Conservation (phyloP, 2,888 invertebrate genomes). For the Sminthurides aquaticus region DNA sequence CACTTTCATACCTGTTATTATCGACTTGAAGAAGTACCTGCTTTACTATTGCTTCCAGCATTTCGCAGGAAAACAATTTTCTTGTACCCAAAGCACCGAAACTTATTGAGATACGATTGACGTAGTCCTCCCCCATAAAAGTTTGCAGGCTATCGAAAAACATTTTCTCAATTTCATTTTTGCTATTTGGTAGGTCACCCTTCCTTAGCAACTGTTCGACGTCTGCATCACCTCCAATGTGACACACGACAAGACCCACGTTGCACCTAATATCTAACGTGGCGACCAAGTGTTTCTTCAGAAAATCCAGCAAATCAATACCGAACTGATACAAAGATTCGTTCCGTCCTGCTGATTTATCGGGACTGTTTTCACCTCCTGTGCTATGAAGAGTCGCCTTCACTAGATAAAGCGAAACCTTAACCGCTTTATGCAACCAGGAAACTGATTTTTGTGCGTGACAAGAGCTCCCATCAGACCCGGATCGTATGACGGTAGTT, state of each 20-base stretch:
- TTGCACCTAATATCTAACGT: constrained; percentile 35
- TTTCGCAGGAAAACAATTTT: constrained; percentile 9
- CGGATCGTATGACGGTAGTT: constrained; percentile 2
- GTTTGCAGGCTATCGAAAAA: constrained; percentile 11
- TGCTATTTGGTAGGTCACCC: background rate
- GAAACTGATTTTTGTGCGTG: constrained; percentile 11
- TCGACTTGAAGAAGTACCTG: background rate
- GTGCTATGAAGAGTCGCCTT: background rate
- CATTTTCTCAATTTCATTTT: constrained; percentile 1
- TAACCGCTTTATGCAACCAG: constrained; percentile 12
- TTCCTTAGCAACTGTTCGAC: background rate
- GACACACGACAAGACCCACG: constrained; percentile 30
- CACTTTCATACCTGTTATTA: constrained; percentile 17
- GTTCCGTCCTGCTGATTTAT: background rate
- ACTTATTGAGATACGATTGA: constrained; percentile 31
- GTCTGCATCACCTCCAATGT: constrained; percentile 4
- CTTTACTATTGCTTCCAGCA: constrained; percentile 8
- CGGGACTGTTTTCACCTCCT: background rate
- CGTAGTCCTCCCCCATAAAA: constrained; percentile 11
- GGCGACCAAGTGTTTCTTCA: constrained; percentile 9
- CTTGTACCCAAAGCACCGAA: constrained; percentile 30
- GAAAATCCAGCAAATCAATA: constrained; percentile 4
- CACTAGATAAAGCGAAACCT: constrained; percentile 11
- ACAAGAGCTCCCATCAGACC: background rate
- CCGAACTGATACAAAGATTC: constrained; percentile 10